A percentile compares a stretch with the other conserved stretches of the same genome.
These are phyloP conservation scores for Syngnathus typhle DNA, from an alignment of 2,113 vertebrate species.

Conservation along the genomic window DNA sequence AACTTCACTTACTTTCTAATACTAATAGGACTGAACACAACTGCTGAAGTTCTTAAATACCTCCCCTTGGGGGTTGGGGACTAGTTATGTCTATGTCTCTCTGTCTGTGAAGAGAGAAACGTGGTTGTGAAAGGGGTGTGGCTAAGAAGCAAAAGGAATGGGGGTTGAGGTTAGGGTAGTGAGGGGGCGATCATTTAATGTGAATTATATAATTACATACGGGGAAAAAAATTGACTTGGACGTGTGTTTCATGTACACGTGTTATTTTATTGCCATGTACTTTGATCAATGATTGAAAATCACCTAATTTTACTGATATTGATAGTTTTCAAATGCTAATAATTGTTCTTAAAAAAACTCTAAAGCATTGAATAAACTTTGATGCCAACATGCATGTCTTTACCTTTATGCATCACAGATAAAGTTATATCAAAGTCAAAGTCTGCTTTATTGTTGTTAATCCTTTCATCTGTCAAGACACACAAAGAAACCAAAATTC, in stretches of 20 bases:
- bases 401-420: no score
- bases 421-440: no score
- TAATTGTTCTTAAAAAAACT: no score
- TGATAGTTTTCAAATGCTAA: no score
- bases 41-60: conserved; percentile 26
- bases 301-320: no score
- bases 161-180: not conserved
- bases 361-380: no score
- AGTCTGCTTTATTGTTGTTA: no score
- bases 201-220: not conserved
- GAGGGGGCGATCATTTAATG: not conserved
- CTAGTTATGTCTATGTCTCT: conserved; percentile 4
- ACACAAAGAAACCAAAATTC: no score
- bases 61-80: not conserved
- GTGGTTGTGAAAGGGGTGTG: conserved; percentile 10
- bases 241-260: not conserved
- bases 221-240: not conserved
- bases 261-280: no score
- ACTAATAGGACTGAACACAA: conserved; percentile 22
- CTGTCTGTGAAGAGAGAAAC: conserved; percentile 15
- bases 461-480: no score
- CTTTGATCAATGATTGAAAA: no score
- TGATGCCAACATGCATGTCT: no score
- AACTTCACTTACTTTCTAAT: conserved; percentile 9
- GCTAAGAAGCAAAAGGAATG: conserved; percentile 16